These are phyloP conservation scores for Corvus cornix DNA, from an alignment of 2,113 vertebrate genomes.

Conservation along the genomic window DNA sequence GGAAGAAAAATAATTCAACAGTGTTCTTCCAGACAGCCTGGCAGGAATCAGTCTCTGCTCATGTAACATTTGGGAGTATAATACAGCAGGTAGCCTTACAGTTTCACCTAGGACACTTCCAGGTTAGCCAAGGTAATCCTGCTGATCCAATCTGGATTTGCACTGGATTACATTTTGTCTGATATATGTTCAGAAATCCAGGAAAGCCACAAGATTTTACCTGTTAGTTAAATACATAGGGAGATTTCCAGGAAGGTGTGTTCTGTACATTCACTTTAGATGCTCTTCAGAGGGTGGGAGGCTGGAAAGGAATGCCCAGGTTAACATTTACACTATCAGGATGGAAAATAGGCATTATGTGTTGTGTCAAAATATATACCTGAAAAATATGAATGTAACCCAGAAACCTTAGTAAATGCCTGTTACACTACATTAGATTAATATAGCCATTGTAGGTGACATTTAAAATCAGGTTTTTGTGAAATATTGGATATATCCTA, in stretches of 20 bases:
- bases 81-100: neutral
- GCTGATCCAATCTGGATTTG: neutral
- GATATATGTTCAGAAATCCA: neutral
- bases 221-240: neutral
- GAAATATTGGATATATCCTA: neutral
- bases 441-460: neutral
- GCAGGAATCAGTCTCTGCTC: neutral
- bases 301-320: neutral
- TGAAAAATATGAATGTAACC: neutral
- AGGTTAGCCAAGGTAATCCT: neutral
- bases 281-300: neutral
- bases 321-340: neutral
- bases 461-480: neutral
- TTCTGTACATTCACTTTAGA: neutral
- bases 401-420: neutral
- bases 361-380: neutral
- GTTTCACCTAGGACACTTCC: neutral
- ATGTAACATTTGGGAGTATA: accelerated
- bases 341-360: neutral
- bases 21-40: neutral
- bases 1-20: neutral
- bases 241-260: neutral
- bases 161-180: neutral
- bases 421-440: neutral
- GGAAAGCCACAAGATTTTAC: neutral